Percentiles rank a stretch among this genome's conserved stretches.
These are phyloP conservation scores for Chionis minor DNA, from an alignment of 2,113 vertebrate genomes.

Conservation along the genomic window DNA sequence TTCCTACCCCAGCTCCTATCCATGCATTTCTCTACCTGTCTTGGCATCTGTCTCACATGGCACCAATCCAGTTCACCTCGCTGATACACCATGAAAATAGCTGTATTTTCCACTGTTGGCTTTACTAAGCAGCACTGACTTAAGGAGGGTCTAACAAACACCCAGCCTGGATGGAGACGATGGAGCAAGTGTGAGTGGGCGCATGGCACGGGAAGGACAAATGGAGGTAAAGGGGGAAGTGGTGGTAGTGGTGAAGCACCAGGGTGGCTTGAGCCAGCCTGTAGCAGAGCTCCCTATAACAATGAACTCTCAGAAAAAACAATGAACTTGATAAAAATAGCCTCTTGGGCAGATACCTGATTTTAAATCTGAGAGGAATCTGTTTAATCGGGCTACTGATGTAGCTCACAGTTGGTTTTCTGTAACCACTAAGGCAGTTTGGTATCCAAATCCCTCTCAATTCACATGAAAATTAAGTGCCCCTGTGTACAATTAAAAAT, in stretches of 20 bases:
- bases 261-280: neutral
- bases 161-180: neutral
- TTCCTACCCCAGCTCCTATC: neutral
- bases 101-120: neutral
- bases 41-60: fast-evolving
- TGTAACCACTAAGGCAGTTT: neutral
- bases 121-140: neutral
- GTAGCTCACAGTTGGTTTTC: neutral
- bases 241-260: neutral
- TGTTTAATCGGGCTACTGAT: neutral
- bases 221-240: neutral
- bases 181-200: neutral
- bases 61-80: neutral
- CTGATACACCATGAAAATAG: neutral
- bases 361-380: neutral
- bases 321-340: neutral
- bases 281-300: neutral
- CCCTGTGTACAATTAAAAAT: neutral
- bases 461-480: neutral
- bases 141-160: neutral
- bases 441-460: neutral
- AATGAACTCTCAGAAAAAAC: neutral
- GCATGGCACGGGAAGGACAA: neutral
- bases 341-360: neutral
- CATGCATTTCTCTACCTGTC: neutral